Percentiles rank a stretch among this genome's conserved stretches.
phyloP scores from a whole-genome alignment of 1,140 invertebrate genomes.

The Macrocentrus cingulum region DNA sequence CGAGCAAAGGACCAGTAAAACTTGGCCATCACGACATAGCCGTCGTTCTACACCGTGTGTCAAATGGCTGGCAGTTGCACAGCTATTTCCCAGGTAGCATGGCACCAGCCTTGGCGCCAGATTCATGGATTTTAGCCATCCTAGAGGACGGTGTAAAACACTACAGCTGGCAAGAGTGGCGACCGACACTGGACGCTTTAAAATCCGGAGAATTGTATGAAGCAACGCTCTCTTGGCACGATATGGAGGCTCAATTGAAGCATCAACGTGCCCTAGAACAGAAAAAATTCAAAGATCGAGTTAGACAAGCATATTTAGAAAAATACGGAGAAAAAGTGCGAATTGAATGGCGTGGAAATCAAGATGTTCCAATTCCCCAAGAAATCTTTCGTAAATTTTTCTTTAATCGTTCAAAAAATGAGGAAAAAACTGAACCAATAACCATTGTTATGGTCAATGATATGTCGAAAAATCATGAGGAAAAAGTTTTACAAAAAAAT shows the following conservation, averaged over 20 bases:
- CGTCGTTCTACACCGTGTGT: conserved; percentile 41
- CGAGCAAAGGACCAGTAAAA: conserved; percentile 41
- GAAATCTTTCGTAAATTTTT: conserved; percentile 50
- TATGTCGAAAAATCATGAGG: conserved; percentile 23
- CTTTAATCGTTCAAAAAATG: conserved; percentile 42
- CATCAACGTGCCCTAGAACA: conserved; percentile 42
- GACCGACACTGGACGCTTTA: conserved; percentile 45
- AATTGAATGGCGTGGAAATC: conserved; percentile 40
- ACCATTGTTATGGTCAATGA: background rate
- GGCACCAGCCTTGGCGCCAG: conserved; percentile 34
- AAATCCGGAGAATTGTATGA: conserved; percentile 49
- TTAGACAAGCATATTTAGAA: conserved; percentile 49
- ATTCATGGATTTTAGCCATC: conserved; percentile 50
- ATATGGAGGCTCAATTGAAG: conserved; percentile 43
- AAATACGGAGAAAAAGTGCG: conserved; percentile 50
- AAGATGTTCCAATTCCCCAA: conserved; percentile 43
- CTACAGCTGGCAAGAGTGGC: conserved; percentile 55
- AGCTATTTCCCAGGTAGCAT: conserved; percentile 44
- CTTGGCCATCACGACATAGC: conserved; percentile 49
- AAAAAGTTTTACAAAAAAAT: conserved; percentile 8
- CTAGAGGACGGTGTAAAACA: conserved; percentile 47
- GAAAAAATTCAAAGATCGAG: conserved; percentile 47
- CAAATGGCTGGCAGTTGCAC: conserved; percentile 44
- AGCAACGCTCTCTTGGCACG: conserved; percentile 50
- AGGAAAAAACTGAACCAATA: conserved; percentile 21